Evolutionary conservation across 2,797 vertebrate species (phyloP), one percentile per base, ranked within the genome.

Genomic region (Hylomyscus alleni): DNA sequence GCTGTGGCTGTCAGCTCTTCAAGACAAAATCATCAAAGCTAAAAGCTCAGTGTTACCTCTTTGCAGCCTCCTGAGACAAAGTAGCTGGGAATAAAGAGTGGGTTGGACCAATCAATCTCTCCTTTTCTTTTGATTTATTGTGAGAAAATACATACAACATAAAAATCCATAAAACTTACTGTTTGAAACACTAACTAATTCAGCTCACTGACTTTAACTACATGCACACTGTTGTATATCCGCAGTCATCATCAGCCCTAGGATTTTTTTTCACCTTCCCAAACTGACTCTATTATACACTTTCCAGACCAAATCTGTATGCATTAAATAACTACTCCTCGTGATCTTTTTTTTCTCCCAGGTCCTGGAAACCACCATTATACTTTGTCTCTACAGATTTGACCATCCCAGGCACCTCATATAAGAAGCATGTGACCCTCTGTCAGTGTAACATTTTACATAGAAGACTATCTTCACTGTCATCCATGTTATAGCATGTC

Each of bases 41-140:
- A 72, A 94, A 86, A 93, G 77, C 47, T 83, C 86, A 37, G 0
- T 93, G 26, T 69, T 77, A 37, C 24, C 17, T 86, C 44, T 94
- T 24, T 72, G 69, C 26, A 94, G 58, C 22, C 47, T 80, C 58
- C 20, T 0, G 47, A 88, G 77, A 60, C 6, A 67, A 94, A 82
- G 52, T 65, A 83, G 60, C 47, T 52, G 40, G 72, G 40, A 89
- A 80, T 15, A 56, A 40, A 86, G 50, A 72, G 37, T 83, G 26
- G 52, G 19, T 19, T 47, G 58, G 75, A 54, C 7, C 62, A 24
- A 78, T 60, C 34, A 80, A 29, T 86, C 62, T 24, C 40, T 56
- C 77, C 85, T 44, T 37, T 11, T 86, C 26, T 81, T 56, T 78
- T 40, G 58, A 37, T 60, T 76, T 95, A 78, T n/a, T 77, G 50